Evolutionary conservation across 1,140 invertebrate species (phyloP), one percentile per base, ranked within the genome.

Genomic region (Eupeodes corollae): DNA sequence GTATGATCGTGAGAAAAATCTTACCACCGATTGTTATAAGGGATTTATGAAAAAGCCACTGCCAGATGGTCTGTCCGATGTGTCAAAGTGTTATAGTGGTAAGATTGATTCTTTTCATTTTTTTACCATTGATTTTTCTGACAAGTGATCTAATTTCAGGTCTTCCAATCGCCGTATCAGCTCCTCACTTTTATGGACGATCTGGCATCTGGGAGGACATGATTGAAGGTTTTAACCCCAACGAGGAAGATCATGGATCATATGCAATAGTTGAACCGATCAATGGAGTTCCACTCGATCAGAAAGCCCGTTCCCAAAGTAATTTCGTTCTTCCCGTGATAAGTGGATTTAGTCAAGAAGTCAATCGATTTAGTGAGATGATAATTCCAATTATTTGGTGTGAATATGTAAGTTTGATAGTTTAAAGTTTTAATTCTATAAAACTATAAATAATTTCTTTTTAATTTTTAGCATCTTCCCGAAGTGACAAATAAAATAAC

Each of bases 111-210:
- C 10, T 39, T 39, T 39, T 15, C 15, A 6, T 15, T 41, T 41
- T 15, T 3, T 35, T n/a, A 35, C 12, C 16, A 14, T 19, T 41
- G 6, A 18, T 14, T 6, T 41, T 14, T 41, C 16, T 15, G 11
- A 41, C 10, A 41, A 41, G 5, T 41, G n/a, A 37, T 34, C 42
- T 10, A 52, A 37, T 38, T 47, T 72, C 70, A 79, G 77, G 74
- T 61, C 71, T 77, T 52, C 79, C 81, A 10, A 71, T 83, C 55
- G 76, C 74, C 11, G 65, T 76, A 9, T 82, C 79, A 8, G 78
- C 75, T 53, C 82, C 82, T 1, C 82, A 84, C 58, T 83, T 82
- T 59, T 69, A 79, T 49, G 70, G 77, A 33, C 76, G 73, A 1
- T 67, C 73, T 44, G 58, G 70, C 1, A 53, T 57, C 3, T 69